These are phyloP conservation scores for Megamerina dolium DNA, from an alignment of 2,888 invertebrate species.

Conservation along the genomic window DNA sequence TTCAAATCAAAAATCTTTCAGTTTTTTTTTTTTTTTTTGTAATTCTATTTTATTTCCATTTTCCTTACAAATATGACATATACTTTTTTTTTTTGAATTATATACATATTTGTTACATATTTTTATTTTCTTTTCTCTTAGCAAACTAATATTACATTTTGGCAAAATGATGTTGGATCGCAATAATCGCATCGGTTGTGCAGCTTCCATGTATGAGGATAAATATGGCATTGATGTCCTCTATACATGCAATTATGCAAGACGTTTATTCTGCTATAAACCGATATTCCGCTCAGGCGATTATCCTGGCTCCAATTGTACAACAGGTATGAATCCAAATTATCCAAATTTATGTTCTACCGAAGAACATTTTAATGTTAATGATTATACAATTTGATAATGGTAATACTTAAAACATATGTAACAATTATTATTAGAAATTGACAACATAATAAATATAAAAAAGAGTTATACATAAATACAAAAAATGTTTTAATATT, in stretches of 20 bases:
- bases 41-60: no score
- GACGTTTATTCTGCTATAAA: slow-evolving; percentile 10
- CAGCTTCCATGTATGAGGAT: slow-evolving; percentile 5
- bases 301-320: slow-evolving; percentile 9
- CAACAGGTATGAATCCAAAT: slow-evolving; percentile 10
- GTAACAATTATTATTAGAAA: no score
- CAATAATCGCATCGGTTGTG: slow-evolving; percentile 13
- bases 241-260: slow-evolving; percentile 11
- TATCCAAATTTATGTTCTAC: slow-evolving; percentile 11
- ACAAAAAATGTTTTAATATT: neutral
- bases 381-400: slow-evolving; percentile 6
- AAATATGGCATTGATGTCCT: slow-evolving; percentile 6
- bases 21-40: neutral
- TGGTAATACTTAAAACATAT: no score
- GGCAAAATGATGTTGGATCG: slow-evolving; percentile 14
- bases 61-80: neutral
- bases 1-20: neutral
- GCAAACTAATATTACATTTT: slow-evolving; percentile 8
- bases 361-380: slow-evolving; percentile 7
- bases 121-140: no score
- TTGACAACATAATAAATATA: no score
- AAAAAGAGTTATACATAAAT: neutral
- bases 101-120: no score
- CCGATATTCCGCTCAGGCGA: slow-evolving; percentile 9
- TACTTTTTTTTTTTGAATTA: no score